Base-by-base conservation (phyloP, 2,797 vertebrate genomes). In the Myotis findleyi region DNA sequence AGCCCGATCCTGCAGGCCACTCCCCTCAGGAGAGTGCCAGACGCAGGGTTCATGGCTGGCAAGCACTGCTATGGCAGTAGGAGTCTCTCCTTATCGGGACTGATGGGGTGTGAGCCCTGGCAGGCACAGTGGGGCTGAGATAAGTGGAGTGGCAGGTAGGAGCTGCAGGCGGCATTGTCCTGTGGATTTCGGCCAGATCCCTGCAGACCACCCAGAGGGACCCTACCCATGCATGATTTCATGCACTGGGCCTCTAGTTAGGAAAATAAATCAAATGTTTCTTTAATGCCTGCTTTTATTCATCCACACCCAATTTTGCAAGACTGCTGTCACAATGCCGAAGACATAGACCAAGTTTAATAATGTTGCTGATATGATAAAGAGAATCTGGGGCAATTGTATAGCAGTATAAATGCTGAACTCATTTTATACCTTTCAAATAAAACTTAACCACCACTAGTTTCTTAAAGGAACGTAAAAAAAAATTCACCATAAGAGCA, bases 201-300 rank as follows among this genome's bases (percentile, higher is more conserved):
- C 47, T 47, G 13, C 13, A 47, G 47, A 13, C 47, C 47, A 47
- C 47, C 47, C 47, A 47, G 47, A 13, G 47, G 47, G 47, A 47
- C 47, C 47, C 47, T 3, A 47, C 47, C 47, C 47, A 12, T 47
- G 47, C 47, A 47, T 13, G 13, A 47, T 47, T 47, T 47, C 47
- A 47, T 47, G 47, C 47, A 14, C 47, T 3, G 13, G 13, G 47
- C 47, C 47, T 47, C 47, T 47, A 47, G 47, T 92, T 95, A 64
- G 5, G 73, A n/a, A 93, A 27, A 94, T 93, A 93, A 92, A 86
- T 81, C 49, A 87, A 87, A 92, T 89, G 18, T 85, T 91, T 82
- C 36, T 38, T 89, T 87, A 95, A 96, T 82, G 12, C 30, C 27
- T 90, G 11, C 33, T 96, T 97, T 33, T 3, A 82, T 41, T 38